Base-by-base conservation (phyloP, 2,797 vertebrate genomes). In the Molossus molossus region DNA sequence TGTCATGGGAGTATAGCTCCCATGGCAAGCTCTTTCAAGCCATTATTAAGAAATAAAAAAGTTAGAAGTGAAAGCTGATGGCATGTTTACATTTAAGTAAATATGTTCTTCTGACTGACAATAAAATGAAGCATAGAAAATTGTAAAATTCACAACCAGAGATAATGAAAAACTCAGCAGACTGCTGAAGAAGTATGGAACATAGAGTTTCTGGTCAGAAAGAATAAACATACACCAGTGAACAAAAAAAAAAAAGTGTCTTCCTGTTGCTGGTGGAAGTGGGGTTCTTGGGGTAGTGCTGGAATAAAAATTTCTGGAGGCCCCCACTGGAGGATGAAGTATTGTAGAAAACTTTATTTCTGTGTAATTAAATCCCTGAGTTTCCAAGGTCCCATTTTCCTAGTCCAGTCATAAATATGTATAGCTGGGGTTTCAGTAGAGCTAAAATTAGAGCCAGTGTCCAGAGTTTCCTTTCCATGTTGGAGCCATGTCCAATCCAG, bases 151-250 rank as follows among this genome's bases (percentile, higher is more conserved):
- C 60, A 82, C 91, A 92, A 29, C 21, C 80, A 90, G 76, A 87
- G 81, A 91, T 89, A 89, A 97, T 94, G 88, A 65, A 55, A 90
- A 80, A 60, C 25, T 6, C 97, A 81, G 84, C 58, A 91, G 53
- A 18, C 21, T 67, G 14, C 7, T 80, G 12, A 70, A 77, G 25
- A 93, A 89, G 58, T 50, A 29, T 53, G 64, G 58, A 40, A 60
- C 33, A 67, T 65, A 67, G 6, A 76, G 53, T 79, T 81, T 92
- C 60, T 96, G 88, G 48, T 93, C 76, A 95, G 45, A 95, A 96
- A 95, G 53, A n/a, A 75, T 75, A 88, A 97, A 92, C 50, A 80
- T 45, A 14, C 27, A 64, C 20, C 48, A 72, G 14, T 64, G 87
- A 85, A 94, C 58, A 79, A 93, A 96, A 62, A 33, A 96, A 62